These are phyloP conservation scores for Labroides dimidiatus DNA, from an alignment of 2,797 vertebrate species.

Conservation along the genomic window DNA sequence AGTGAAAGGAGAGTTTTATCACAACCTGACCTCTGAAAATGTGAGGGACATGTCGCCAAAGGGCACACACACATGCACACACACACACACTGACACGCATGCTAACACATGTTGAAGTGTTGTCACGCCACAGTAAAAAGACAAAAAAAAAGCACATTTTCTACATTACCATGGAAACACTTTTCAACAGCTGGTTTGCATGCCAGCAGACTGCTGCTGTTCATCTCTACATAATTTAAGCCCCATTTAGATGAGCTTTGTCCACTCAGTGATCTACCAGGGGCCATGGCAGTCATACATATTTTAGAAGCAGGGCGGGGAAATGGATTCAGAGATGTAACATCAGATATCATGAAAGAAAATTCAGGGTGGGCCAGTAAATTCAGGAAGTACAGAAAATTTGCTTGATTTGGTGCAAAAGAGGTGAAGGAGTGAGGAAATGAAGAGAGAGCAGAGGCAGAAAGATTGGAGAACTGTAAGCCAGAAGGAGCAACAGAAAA, in stretches of 20 bases:
- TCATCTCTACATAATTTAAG: slow-evolving; percentile 73
- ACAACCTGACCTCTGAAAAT: slow-evolving; percentile 60
- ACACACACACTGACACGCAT: slow-evolving; percentile 29
- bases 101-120: slow-evolving; percentile 32
- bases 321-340: slow-evolving; percentile 19
- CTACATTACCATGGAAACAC: slow-evolving; percentile 78
- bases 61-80: slow-evolving; percentile 28
- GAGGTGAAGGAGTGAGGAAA: slow-evolving; percentile 6
- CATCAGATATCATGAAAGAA: slow-evolving; percentile 9
- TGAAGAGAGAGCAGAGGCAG: background rate
- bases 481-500: slow-evolving; percentile 34
- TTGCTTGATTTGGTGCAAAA: slow-evolving; percentile 10
- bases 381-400: slow-evolving; percentile 15
- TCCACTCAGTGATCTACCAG: slow-evolving; percentile 67
- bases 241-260: slow-evolving; percentile 66
- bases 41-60: slow-evolving; percentile 63
- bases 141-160: slow-evolving; percentile 44
- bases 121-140: slow-evolving; percentile 49
- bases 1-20: slow-evolving; percentile 59
- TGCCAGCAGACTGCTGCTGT: slow-evolving; percentile 54
- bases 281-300: slow-evolving; percentile 67
- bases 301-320: slow-evolving; percentile 55
- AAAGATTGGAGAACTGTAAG: slow-evolving; percentile 9
- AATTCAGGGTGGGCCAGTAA: slow-evolving; percentile 18
- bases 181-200: slow-evolving; percentile 79